A percentile compares a stretch with the other conserved stretches of the same genome.
Evolutionary conservation across 2,797 vertebrate genomes (phyloP).

Genomic region (Psittacula derbiana): DNA sequence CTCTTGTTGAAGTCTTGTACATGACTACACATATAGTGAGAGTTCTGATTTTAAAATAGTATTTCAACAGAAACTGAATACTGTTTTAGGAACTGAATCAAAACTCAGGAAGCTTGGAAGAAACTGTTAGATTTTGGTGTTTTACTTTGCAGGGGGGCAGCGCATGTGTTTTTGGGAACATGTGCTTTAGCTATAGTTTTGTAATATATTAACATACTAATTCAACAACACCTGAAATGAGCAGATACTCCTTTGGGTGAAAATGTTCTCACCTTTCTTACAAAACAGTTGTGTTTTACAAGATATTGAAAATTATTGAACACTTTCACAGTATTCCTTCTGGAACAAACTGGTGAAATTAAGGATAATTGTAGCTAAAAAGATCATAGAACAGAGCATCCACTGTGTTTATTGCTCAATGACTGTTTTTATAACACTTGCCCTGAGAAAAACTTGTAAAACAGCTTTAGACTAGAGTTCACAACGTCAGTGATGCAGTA

Average conservation of each 20-base stretch:
- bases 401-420: slow-evolving; percentile 28
- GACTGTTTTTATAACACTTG: slow-evolving; percentile 53
- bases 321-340: slow-evolving; percentile 27
- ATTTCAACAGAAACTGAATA: background rate
- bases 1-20: background rate
- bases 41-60: background rate
- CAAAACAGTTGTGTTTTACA: slow-evolving; percentile 6
- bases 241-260: background rate
- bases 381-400: background rate
- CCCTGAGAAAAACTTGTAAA: slow-evolving; percentile 39
- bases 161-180: background rate
- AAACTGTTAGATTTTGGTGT: background rate
- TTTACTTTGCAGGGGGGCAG: background rate
- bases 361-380: slow-evolving; percentile 9
- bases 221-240: background rate
- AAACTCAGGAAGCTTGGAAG: background rate
- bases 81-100: background rate
- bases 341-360: slow-evolving; percentile 40
- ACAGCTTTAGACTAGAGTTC: background rate
- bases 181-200: background rate
- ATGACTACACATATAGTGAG: background rate
- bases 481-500: background rate
- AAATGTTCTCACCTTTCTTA: slow-evolving; percentile 18
- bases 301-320: slow-evolving; percentile 13
- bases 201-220: background rate